Evolutionary conservation across 2,797 vertebrate species (phyloP), one percentile per base, ranked within the genome.

Genomic region (Leuciscus waleckii): DNA sequence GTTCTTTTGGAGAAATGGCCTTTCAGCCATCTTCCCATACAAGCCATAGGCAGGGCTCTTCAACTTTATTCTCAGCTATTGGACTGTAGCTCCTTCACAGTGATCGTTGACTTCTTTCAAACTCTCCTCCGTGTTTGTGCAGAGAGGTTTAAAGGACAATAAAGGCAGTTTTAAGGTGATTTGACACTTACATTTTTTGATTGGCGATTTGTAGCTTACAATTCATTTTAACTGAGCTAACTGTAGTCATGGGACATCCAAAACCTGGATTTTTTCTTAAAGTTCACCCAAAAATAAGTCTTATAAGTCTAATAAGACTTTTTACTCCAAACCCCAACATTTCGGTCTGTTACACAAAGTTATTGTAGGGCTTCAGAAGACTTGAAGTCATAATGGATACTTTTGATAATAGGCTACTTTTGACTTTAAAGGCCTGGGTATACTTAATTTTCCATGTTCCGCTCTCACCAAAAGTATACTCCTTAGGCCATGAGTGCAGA

Each of bases 101-200:
- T 49, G 71, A 35, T 46, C 56, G 1, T n/a, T 82, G 37, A 16
- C 49, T 56, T 58, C 10, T 21, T 81, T 6, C 16, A 39, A 43
- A 73, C 37, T 58, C 41, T 76, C 1, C 5, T 56, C 51, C 0
- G 0, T 71, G 39, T 82, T 49, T 74, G 19, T 83, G 70, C 41
- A 51, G 2, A 73, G 26, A 19, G 58, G 49, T 51, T 79, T 65
- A 26, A 41, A 65, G 77, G 37, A 79, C n/a, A 43, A 78, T 23
- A 3, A 69, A 41, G 51, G 14, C 54, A 16, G 80, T 56, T 19
- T 71, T 39, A 56, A 3, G 7, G 39, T 73, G 54, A 58, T 82
- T 58, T 41, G 2, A 43, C 56, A 5, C 35, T 35, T 35, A 35
- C 0, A 35, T 5, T 35, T 35, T 5, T 35, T 5, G 35, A 5